Percentiles rank a stretch among this genome's conserved stretches.
phyloP scores from a whole-genome alignment of 2,113 vertebrate genomes.

The Phylloscopus trochilus region DNA sequence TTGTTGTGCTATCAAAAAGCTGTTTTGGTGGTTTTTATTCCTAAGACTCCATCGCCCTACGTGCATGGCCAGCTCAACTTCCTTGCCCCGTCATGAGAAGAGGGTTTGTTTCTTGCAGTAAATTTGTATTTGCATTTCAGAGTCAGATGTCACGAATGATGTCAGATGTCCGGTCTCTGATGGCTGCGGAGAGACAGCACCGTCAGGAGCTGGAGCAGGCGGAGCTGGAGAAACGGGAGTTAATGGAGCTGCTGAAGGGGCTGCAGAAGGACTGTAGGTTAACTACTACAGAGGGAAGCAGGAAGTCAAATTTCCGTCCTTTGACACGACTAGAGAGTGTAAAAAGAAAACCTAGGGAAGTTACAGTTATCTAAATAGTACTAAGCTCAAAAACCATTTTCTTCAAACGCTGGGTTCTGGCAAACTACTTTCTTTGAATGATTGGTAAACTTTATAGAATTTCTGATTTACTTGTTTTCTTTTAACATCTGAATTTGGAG shows the following conservation, averaged over 20 bases:
- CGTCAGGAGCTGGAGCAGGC: slow-evolving; percentile 84
- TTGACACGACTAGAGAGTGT: slow-evolving; percentile 77
- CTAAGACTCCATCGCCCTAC: fast-evolving
- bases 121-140: slow-evolving; percentile 47
- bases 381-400: background rate
- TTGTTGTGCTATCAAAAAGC: background rate
- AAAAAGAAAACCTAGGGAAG: slow-evolving; percentile 83
- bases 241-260: slow-evolving; percentile 81
- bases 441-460: background rate
- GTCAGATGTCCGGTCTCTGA: slow-evolving; percentile 81
- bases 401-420: background rate
- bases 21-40: background rate
- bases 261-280: slow-evolving; percentile 70
- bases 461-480: background rate
- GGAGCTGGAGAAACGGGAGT: slow-evolving; percentile 83
- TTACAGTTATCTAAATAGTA: slow-evolving; percentile 79
- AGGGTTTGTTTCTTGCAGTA: background rate
- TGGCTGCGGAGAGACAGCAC: slow-evolving; percentile 81
- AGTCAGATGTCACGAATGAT: slow-evolving; percentile 83
- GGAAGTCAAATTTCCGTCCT: slow-evolving; percentile 69
- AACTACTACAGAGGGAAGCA: slow-evolving; percentile 34
- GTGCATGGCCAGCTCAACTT: background rate
- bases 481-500: background rate
- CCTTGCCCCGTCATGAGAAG: background rate
- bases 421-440: background rate